Evolutionary conservation across 2,797 vertebrate species (phyloP).

Genomic region (Taeniopygia guttata): DNA sequence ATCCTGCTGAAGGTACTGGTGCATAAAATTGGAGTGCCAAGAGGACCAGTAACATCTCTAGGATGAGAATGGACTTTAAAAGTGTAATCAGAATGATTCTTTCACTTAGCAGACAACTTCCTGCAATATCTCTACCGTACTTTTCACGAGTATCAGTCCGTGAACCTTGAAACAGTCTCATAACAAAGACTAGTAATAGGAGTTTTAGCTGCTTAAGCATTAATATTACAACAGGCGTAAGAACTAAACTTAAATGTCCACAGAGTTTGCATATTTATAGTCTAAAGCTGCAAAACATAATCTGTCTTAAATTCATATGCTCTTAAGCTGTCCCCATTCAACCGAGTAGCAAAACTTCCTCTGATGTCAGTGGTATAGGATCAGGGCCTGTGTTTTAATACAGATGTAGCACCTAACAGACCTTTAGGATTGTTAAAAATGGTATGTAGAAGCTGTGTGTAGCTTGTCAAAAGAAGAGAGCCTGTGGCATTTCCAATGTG

Average conservation of each 20-base stretch:
- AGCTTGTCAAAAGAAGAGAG: not conserved
- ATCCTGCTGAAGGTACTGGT: not conserved
- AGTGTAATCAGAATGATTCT: not conserved
- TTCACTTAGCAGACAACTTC: not conserved
- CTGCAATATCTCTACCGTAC: not conserved
- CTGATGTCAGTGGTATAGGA: not conserved
- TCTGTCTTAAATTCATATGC: not conserved
- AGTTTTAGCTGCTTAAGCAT: not conserved
- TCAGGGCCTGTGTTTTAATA: not conserved
- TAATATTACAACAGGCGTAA: not conserved
- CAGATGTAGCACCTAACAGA: not conserved
- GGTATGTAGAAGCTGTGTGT: not conserved
- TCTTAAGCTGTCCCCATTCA: not conserved
- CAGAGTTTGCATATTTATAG: not conserved
- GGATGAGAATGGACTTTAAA: conserved; percentile 3
- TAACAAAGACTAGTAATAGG: not conserved
- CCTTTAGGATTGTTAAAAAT: not conserved
- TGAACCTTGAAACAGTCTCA: not conserved
- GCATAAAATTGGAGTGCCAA: conserved; percentile 49
- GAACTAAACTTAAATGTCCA: not conserved
- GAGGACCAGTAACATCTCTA: not conserved
- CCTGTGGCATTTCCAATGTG: not conserved
- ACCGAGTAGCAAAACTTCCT: not conserved
- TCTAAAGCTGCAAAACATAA: not conserved
- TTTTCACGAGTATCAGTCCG: not conserved